These are phyloP conservation scores for Mormyrops boulengeri DNA, from an alignment of 2,797 vertebrate species.

Conservation along the genomic window DNA sequence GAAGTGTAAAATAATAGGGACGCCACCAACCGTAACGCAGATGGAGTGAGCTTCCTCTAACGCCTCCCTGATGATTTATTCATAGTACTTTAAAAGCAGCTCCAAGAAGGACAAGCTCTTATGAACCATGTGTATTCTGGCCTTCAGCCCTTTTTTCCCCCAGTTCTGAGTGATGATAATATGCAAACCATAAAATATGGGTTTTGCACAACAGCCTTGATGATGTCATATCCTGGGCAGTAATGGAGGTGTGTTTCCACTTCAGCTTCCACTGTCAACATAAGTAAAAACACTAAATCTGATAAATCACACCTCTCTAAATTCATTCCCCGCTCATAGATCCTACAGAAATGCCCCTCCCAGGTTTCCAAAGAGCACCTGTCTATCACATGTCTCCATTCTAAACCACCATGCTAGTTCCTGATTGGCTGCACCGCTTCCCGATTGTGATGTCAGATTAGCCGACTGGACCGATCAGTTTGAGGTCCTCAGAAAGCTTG, in stretches of 20 bases:
- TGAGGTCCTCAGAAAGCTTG: not conserved
- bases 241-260: not conserved
- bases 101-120: not conserved
- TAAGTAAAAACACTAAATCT: not conserved
- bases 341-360: not conserved
- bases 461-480: not conserved
- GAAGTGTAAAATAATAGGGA: not conserved
- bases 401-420: not conserved
- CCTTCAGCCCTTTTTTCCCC: not conserved
- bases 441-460: not conserved
- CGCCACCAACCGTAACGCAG: not conserved
- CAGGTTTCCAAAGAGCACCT: not conserved
- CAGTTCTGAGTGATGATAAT: not conserved
- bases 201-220: not conserved
- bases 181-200: not conserved
- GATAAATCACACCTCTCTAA: not conserved
- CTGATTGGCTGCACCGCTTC: not conserved
- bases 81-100: not conserved
- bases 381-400: not conserved
- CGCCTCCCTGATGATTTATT: not conserved
- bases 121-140: not conserved
- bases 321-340: not conserved
- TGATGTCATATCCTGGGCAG: not conserved
- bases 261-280: not conserved
- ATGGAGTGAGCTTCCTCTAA: not conserved